phyloP scores from a whole-genome alignment of 2,113 vertebrate genomes.

The Rhineura floridana region DNA sequence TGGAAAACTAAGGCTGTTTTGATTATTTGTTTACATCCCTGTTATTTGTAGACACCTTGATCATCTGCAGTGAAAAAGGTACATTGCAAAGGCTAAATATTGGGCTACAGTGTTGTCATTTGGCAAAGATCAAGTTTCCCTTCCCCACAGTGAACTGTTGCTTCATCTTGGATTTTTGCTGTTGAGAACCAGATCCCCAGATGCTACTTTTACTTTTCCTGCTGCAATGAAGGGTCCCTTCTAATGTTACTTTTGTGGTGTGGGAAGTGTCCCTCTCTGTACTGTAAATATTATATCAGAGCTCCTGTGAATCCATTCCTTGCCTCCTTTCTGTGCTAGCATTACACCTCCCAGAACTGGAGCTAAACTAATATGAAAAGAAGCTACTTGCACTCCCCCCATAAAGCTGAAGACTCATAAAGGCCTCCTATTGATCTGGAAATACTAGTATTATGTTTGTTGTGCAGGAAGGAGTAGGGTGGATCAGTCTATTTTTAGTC shows the following conservation, averaged over 20 bases:
- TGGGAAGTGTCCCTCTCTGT: neutral
- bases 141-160: too few species aligned
- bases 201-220: neutral
- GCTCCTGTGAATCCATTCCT: neutral
- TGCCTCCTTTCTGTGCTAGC: neutral
- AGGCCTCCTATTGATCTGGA: neutral
- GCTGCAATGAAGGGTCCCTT: neutral
- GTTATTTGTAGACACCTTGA: constrained; percentile 50
- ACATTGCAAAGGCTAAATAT: neutral
- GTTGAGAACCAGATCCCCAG: neutral
- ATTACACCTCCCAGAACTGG: neutral
- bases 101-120: neutral
- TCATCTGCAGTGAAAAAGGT: constrained; percentile 23
- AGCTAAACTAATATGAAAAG: neutral
- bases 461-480: neutral
- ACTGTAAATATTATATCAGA: neutral
- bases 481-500: too few species aligned
- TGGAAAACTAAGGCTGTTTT: constrained; percentile 64
- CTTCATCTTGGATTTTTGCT: neutral
- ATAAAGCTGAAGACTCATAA: neutral
- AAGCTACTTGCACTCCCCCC: neutral
- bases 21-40: constrained; percentile 51
- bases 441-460: neutral
- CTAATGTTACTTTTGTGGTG: neutral
- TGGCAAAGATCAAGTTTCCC: constrained; percentile 6